Conservation (phyloP, 2,797 vertebrate species). For the Philypnodon macrostomus region DNA sequence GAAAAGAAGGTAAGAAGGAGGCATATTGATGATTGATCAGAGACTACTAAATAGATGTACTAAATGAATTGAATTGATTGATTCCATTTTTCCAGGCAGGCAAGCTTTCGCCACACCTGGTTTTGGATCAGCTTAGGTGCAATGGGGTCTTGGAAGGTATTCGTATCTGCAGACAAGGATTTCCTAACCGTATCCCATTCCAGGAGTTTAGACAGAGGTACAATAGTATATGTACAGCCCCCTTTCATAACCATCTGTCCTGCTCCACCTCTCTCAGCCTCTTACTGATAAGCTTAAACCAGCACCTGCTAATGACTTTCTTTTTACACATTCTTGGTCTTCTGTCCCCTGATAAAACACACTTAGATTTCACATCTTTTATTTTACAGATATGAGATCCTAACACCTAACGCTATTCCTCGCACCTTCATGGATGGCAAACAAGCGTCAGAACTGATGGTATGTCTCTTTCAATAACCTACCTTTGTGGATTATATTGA, state of each 20-base stretch:
- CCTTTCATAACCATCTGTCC: constrained; percentile 21
- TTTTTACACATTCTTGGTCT: constrained; percentile 5
- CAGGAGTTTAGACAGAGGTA: constrained; percentile 92
- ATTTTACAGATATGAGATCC: constrained; percentile 89
- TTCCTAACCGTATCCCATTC: constrained; percentile 91
- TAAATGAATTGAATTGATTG: not conserved
- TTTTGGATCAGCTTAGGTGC: constrained; percentile 89
- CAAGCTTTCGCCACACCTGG: constrained; percentile 63
- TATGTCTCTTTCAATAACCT: too few species aligned
- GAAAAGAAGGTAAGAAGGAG: constrained; percentile 83
- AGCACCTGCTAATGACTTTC: constrained; percentile 2
- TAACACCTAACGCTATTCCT: constrained; percentile 95
- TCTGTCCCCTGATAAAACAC: not conserved
- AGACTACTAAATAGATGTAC: not conserved
- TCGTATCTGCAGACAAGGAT: constrained; percentile 91
- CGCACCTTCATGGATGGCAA: constrained; percentile 99
- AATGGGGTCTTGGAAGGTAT: constrained; percentile 92
- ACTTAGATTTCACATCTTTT: not conserved
- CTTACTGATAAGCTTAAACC: constrained; percentile 7
- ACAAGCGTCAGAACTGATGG: constrained; percentile 96
- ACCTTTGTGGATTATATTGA: too few species aligned
- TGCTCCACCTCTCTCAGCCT: constrained; percentile 4
- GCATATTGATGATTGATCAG: too few species aligned
- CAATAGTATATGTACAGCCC: not conserved
- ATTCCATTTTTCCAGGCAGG: not conserved